Evolutionary conservation across 2,113 vertebrate species (phyloP).

Genomic region (Panthera tigris): DNA sequence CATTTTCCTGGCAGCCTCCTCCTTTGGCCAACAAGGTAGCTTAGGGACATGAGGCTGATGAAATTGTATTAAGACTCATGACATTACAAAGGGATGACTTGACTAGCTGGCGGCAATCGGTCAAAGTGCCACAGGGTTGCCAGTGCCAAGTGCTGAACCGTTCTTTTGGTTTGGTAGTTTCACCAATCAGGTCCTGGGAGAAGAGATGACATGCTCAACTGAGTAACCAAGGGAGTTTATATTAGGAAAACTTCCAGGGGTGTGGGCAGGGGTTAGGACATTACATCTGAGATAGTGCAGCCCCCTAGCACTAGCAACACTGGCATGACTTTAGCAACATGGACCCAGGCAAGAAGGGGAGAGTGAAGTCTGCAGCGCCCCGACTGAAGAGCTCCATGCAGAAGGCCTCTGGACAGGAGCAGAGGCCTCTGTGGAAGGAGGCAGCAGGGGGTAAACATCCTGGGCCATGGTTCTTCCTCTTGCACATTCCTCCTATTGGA

Average conservation of each 20-base stretch:
- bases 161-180: background rate
- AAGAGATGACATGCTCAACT: background rate
- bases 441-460: background rate
- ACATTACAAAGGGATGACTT: background rate
- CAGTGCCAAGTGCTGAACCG: too few species aligned
- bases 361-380: background rate
- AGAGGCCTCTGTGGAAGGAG: too few species aligned
- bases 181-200: background rate
- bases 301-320: background rate
- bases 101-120: background rate
- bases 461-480: background rate
- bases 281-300: accelerated
- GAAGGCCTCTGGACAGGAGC: background rate
- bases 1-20: background rate
- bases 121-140: background rate
- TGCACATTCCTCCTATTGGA: background rate
- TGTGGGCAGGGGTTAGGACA: background rate
- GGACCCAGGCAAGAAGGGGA: background rate
- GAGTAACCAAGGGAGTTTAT: background rate
- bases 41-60: background rate
- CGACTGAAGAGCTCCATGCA: background rate
- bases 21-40: background rate
- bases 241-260: background rate
- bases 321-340: background rate
- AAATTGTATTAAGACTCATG: background rate